phyloP scores from a whole-genome alignment of 2,797 vertebrate species.

The Lacerta agilis region DNA sequence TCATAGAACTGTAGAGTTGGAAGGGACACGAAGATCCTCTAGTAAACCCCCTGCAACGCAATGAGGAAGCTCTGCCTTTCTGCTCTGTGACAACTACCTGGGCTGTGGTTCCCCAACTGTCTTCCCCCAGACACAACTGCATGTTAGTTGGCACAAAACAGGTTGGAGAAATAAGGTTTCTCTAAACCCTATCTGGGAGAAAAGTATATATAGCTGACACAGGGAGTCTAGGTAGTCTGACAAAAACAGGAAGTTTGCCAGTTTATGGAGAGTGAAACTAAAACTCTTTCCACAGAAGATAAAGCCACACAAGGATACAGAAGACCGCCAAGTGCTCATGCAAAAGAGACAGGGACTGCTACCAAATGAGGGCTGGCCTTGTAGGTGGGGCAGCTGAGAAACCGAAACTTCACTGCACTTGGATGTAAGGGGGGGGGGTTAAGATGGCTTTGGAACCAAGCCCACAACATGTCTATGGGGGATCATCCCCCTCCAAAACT shows the following conservation, averaged over 20 bases:
- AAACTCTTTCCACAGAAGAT: not conserved
- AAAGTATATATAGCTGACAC: not conserved
- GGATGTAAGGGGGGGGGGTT: not conserved
- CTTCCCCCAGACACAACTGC: not conserved
- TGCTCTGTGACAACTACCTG: not conserved
- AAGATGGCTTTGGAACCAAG: not conserved
- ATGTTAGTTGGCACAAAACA: not conserved
- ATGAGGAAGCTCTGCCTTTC: not conserved
- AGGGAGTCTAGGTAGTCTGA: not conserved
- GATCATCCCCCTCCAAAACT: not conserved
- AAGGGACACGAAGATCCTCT: not conserved
- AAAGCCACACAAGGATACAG: not conserved
- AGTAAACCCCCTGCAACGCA: too few relatives aligned
- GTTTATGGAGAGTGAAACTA: constrained; percentile 1
- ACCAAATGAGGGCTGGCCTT: not conserved
- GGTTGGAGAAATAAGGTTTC: not conserved
- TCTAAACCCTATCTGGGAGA: not conserved
- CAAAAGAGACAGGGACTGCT: not conserved
- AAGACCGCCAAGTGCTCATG: too few relatives aligned
- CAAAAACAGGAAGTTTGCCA: not conserved
- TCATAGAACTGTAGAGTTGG: too few relatives aligned
- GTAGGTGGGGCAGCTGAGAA: not conserved
- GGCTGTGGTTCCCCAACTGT: not conserved
- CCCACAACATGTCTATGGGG: not conserved
- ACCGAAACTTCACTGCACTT: not conserved